phyloP scores from a whole-genome alignment of 2,888 invertebrate species.

The Tanytarsus gracilentus region DNA sequence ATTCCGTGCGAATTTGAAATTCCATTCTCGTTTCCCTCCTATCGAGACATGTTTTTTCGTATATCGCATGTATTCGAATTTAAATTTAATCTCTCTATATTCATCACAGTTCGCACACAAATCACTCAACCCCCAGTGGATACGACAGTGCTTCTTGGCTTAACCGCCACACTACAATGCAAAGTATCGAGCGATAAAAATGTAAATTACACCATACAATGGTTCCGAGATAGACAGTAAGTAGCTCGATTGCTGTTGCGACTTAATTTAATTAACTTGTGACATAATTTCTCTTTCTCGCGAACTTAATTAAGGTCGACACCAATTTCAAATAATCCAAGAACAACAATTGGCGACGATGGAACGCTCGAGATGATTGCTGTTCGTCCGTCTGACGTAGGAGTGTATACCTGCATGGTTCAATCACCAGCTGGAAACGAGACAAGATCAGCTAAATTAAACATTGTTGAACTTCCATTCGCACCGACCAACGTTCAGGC shows the following conservation, averaged over 20 bases:
- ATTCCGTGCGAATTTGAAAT: too few species aligned
- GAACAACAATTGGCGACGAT: slow-evolving; percentile 66
- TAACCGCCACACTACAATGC: slow-evolving; percentile 88
- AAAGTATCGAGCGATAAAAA: slow-evolving; percentile 86
- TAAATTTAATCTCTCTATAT: slow-evolving; percentile 35
- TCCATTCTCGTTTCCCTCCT: too few species aligned
- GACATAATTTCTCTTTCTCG: slow-evolving; percentile 30
- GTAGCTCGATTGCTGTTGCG: slow-evolving; percentile 39
- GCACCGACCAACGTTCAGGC: slow-evolving; percentile 84
- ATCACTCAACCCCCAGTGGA: slow-evolving; percentile 90
- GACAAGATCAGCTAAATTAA: slow-evolving; percentile 70
- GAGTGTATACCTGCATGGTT: slow-evolving; percentile 77
- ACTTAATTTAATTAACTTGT: slow-evolving; percentile 9
- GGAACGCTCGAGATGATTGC: slow-evolving; percentile 83
- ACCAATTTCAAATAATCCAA: slow-evolving; percentile 55
- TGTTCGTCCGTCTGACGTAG: slow-evolving; percentile 85
- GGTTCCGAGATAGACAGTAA: slow-evolving; percentile 80
- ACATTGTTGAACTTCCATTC: slow-evolving; percentile 91
- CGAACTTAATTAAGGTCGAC: slow-evolving; percentile 48
- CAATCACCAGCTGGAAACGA: slow-evolving; percentile 84
- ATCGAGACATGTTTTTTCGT: too few species aligned
- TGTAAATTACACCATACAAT: slow-evolving; percentile 75
- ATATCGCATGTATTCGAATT: slow-evolving; percentile 29
- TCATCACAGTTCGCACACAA: slow-evolving; percentile 84
- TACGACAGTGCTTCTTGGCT: slow-evolving; percentile 81